phyloP scores from a whole-genome alignment of 2,888 invertebrate species.

The Agonum fuliginosum region DNA sequence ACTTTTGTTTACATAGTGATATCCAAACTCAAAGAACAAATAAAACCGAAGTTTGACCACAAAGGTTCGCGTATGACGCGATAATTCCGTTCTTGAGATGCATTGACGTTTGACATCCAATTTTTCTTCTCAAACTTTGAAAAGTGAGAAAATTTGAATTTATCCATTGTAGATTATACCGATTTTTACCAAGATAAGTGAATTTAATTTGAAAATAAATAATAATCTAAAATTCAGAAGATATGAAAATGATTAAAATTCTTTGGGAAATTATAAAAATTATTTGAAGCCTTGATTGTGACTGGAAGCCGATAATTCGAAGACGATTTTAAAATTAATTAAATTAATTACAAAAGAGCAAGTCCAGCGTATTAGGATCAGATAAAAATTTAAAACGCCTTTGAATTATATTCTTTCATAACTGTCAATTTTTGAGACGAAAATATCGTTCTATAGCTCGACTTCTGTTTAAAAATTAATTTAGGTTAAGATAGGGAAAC shows the following conservation, averaged over 20 bases:
- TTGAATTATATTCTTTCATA: not conserved
- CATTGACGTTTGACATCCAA: not conserved
- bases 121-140: not conserved
- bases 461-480: too few species aligned
- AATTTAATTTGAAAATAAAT: not conserved
- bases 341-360: constrained; percentile 18
- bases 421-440: not conserved
- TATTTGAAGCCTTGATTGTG: constrained; percentile 16
- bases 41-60: constrained; percentile 41
- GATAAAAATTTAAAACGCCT: not conserved
- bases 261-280: constrained; percentile 11
- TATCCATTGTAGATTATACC: too few species aligned
- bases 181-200: too few species aligned
- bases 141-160: too few species aligned
- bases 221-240: constrained; percentile 4
- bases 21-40: constrained; percentile 3
- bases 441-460: too few species aligned
- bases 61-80: not conserved
- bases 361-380: not conserved
- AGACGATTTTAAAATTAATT: constrained; percentile 22
- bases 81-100: constrained; percentile 1
- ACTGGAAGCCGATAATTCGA: constrained; percentile 12
- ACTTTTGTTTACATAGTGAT: constrained; percentile 46
- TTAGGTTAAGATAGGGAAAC: too few species aligned
- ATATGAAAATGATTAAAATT: constrained; percentile 6